Conservation (phyloP, 2,797 vertebrate species). For the Phyllotis vaccarum region DNA sequence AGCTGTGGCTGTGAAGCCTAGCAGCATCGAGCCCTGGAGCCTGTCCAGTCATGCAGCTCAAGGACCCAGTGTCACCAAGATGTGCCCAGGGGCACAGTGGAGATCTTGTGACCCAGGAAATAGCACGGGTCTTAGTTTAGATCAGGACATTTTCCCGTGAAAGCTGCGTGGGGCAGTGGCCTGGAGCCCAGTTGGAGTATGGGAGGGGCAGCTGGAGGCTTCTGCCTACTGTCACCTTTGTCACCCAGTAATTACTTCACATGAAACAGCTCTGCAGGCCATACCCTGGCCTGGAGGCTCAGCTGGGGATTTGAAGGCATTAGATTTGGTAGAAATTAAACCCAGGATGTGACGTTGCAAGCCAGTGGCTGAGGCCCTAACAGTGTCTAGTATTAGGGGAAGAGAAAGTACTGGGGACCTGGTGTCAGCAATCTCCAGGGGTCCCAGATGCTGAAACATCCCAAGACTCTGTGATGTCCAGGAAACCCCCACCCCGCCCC, state of each 20-base stretch:
- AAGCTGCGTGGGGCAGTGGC: constrained; percentile 11
- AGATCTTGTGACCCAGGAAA: constrained; percentile 66
- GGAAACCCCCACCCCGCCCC: not conserved
- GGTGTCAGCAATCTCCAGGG: not conserved
- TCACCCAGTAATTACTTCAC: constrained; percentile 65
- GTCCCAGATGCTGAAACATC: not conserved
- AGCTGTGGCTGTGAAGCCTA: not conserved
- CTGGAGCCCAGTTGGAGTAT: constrained; percentile 26
- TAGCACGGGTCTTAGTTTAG: constrained; percentile 49
- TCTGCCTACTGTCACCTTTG: not conserved
- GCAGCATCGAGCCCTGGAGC: not conserved
- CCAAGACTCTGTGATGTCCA: not conserved
- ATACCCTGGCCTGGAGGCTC: constrained; percentile 54
- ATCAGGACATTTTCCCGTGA: not conserved
- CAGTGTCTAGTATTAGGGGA: not conserved
- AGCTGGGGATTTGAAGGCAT: constrained; percentile 77
- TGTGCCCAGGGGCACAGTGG: constrained; percentile 9
- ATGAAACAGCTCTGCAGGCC: constrained; percentile 79
- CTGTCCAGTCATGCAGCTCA: not conserved
- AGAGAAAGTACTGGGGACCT: not conserved
- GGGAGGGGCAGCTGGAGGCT: not conserved
- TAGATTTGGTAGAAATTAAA: constrained; percentile 81
- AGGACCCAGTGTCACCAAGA: constrained; percentile 20
- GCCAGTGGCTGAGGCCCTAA: not conserved
- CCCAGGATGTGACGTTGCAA: not conserved